Conservation (phyloP, 1,140 invertebrate species). For the Drosophila pectinifera region DNA sequence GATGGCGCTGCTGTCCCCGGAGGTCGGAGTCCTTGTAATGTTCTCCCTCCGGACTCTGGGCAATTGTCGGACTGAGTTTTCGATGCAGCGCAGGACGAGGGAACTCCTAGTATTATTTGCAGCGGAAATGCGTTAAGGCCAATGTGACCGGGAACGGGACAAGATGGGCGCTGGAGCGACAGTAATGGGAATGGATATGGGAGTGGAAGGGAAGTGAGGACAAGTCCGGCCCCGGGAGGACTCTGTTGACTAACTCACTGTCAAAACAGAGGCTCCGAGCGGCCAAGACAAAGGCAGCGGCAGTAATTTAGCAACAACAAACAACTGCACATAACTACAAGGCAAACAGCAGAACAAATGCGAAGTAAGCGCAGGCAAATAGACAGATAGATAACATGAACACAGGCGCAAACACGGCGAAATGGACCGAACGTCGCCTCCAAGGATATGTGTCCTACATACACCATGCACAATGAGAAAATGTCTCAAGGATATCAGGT, state of each 20-base stretch:
- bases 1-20: conserved; percentile 27
- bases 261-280: conserved; percentile 60
- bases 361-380: conserved; percentile 68
- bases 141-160: conserved; percentile 38
- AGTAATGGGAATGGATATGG: conserved; percentile 3
- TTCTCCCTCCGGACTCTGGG: conserved; percentile 8
- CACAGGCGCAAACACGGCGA: conserved; percentile 50
- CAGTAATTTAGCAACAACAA: conserved; percentile 77
- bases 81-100: conserved; percentile 42
- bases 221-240: conserved; percentile 23
- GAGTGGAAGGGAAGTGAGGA: not conserved
- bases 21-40: conserved; percentile 31
- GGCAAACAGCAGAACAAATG: conserved; percentile 66
- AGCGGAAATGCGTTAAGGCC: conserved; percentile 73
- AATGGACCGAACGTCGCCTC: conserved; percentile 52
- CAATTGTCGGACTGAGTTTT: conserved; percentile 42
- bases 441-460: conserved; percentile 44
- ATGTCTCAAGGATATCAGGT: no score
- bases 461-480: not conserved
- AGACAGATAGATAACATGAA: conserved; percentile 46
- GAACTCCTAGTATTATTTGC: conserved; percentile 59
- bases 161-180: not conserved
- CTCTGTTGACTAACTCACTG: conserved; percentile 70
- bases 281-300: conserved; percentile 61
- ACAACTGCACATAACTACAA: conserved; percentile 70